A percentile compares a stretch with the other conserved stretches of the same genome.
phyloP scores from a whole-genome alignment of 2,113 vertebrate species.

The Coryphaenoides rupestris region DNA sequence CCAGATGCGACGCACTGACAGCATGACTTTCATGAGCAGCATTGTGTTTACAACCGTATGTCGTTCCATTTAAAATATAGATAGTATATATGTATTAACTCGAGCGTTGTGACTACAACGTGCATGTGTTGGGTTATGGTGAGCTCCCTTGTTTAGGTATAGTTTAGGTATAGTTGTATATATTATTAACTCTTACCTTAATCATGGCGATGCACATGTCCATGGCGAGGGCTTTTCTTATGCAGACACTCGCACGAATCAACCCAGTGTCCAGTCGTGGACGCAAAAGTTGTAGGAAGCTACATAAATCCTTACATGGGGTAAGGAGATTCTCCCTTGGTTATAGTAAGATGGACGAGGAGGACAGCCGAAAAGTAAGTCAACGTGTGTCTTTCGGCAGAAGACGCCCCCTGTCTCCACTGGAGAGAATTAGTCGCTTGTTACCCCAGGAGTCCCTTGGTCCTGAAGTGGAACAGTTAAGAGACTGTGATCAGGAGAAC shows the following conservation, averaged over 20 bases:
- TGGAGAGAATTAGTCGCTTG: conserved; percentile 73
- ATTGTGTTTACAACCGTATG: no score
- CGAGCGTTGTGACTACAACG: no score
- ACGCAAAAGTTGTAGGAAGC: neutral
- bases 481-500: conserved; percentile 23
- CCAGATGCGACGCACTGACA: no score
- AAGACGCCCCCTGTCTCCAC: conserved; percentile 66
- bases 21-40: no score
- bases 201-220: conserved; percentile 32
- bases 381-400: conserved; percentile 25
- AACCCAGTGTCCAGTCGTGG: conserved; percentile 12
- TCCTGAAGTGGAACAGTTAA: conserved; percentile 64
- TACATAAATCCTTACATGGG: neutral
- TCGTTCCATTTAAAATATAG: no score
- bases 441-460: conserved; percentile 64
- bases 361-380: conserved; percentile 17
- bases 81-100: no score
- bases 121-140: neutral
- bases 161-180: no score
- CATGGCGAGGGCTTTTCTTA: conserved; percentile 5
- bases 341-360: conserved; percentile 23
- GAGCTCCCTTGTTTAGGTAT: neutral
- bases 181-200: no score
- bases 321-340: conserved; percentile 29
- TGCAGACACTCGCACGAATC: conserved; percentile 37